Conservation (phyloP, 2,797 vertebrate species). For the Spatula versicolor region DNA sequence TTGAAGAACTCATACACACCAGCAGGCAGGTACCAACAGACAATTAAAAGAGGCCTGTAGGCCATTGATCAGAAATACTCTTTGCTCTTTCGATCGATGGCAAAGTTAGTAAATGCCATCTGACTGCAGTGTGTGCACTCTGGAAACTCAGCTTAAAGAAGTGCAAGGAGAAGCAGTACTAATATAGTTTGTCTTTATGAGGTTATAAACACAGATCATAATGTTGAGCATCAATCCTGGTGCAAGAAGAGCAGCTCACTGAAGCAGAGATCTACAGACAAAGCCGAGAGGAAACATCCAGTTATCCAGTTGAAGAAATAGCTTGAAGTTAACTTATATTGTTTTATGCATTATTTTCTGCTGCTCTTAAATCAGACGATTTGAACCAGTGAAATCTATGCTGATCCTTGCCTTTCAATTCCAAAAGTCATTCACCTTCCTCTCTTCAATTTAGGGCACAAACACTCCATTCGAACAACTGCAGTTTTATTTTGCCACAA, state of each 20-base stretch:
- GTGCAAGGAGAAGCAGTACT: constrained; percentile 11
- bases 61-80: constrained; percentile 47
- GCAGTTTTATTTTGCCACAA: background rate
- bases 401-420: background rate
- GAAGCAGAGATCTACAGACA: background rate
- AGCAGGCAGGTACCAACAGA: background rate
- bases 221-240: background rate
- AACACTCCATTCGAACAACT: background rate
- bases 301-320: background rate
- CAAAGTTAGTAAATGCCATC: constrained; percentile 19
- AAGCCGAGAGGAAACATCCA: background rate
- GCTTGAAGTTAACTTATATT: background rate
- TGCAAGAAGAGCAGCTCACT: constrained; percentile 25
- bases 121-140: background rate
- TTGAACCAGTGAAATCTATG: background rate
- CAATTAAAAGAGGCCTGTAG: constrained; percentile 47
- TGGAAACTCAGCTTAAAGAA: constrained; percentile 56
- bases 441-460: background rate
- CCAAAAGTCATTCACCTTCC: background rate
- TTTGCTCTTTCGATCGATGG: constrained; percentile 56
- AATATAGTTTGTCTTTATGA: constrained; percentile 63
- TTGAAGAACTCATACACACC: constrained; percentile 38
- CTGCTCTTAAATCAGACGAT: background rate
- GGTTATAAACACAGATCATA: constrained; percentile 59
- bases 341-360: background rate